Conservation (phyloP, 1,140 invertebrate species). For the Telenomus remus region DNA sequence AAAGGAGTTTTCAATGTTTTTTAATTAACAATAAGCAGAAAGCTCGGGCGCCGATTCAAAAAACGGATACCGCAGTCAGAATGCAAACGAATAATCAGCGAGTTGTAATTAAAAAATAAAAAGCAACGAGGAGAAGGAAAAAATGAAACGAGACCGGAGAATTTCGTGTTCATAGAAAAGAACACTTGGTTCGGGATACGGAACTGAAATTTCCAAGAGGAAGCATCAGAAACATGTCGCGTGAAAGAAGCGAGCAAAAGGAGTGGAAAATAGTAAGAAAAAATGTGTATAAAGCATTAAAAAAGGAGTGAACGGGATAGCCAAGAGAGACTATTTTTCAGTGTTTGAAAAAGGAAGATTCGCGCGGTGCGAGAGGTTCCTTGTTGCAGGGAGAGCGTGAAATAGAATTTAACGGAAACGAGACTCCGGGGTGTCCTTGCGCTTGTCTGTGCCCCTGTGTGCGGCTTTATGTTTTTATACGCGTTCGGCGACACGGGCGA, state of each 20-base stretch:
- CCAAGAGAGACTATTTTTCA: constrained; percentile 31
- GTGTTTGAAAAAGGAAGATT: constrained; percentile 15
- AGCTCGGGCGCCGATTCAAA: too few relatives aligned
- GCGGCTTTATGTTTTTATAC: constrained; percentile 35
- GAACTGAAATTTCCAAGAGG: constrained; percentile 29
- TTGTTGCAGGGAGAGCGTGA: constrained; percentile 37
- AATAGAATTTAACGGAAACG: constrained; percentile 56
- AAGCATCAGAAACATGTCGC: constrained; percentile 13
- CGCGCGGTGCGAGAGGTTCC: constrained; percentile 15
- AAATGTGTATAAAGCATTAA: constrained; percentile 32
- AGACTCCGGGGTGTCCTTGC: constrained; percentile 44
- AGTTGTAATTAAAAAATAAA: background rate
- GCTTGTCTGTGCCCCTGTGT: constrained; percentile 19
- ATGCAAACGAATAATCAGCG: too few relatives aligned
- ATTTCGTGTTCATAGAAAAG: constrained; percentile 8
- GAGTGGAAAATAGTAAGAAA: constrained; percentile 21
- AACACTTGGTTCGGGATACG: constrained; percentile 21
- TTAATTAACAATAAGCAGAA: too few relatives aligned
- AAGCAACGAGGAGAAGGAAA: background rate
- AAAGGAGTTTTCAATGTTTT: too few relatives aligned
- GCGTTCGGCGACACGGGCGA: constrained; percentile 24
- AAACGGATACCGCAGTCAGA: too few relatives aligned
- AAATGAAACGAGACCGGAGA: constrained; percentile 1
- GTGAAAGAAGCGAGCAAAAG: constrained; percentile 16
- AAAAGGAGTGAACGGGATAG: constrained; percentile 10